Percentiles rank a stretch among this genome's conserved stretches.
These are phyloP conservation scores for Drosophila trichaetosa DNA, from an alignment of 2,888 invertebrate species.

Conservation along the genomic window DNA sequence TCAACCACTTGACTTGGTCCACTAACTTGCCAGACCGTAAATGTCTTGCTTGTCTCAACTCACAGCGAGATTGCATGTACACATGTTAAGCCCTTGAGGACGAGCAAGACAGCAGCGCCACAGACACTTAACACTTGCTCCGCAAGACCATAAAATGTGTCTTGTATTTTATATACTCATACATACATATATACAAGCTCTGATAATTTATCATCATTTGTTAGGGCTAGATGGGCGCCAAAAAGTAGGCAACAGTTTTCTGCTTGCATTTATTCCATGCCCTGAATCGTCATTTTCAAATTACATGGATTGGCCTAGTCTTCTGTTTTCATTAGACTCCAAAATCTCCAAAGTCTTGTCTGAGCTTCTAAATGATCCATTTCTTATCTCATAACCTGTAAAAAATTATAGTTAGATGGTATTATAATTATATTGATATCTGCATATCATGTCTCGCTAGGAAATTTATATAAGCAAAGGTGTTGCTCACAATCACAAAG, in stretches of 20 bases:
- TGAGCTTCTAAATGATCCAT: neutral
- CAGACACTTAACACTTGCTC: constrained; percentile 55
- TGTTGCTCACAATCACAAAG: neutral
- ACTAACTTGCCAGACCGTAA: constrained; percentile 28
- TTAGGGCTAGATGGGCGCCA: neutral
- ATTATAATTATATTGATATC: neutral
- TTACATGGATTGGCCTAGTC: neutral
- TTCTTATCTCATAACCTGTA: neutral
- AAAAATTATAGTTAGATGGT: neutral
- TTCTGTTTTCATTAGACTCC: neutral
- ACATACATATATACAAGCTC: neutral
- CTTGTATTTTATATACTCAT: constrained; percentile 18
- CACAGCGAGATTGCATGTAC: constrained; percentile 25
- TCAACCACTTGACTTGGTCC: constrained; percentile 52
- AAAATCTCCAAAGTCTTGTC: neutral
- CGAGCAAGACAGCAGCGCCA: constrained; percentile 17
- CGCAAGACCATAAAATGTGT: constrained; percentile 34
- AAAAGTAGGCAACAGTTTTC: constrained; percentile 25
- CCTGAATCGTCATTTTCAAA: neutral
- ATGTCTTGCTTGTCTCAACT: constrained; percentile 22
- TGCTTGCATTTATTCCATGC: neutral
- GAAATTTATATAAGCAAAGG: neutral
- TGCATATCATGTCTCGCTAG: neutral
- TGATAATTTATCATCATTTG: constrained; percentile 51
- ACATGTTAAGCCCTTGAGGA: constrained; percentile 41